Evolutionary conservation across 1,140 invertebrate species (phyloP), one percentile per base, ranked within the genome.

Genomic region (Cephus cinctus): DNA sequence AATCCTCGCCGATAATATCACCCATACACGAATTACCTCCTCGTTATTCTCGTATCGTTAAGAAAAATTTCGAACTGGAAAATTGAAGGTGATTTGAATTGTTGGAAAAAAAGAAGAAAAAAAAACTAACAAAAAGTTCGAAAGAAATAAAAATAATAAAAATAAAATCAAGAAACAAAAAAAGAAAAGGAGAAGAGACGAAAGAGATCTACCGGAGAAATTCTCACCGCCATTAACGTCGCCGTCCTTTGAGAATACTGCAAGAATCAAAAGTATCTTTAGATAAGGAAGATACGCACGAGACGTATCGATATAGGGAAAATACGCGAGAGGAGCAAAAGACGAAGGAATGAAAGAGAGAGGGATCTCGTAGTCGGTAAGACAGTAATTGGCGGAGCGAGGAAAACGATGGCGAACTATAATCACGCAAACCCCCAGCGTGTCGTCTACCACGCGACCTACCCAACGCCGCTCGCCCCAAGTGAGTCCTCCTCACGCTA

Each of bases 401-500:
- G 18, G 34, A 49, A 47, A 53, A 63, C 56, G 50, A 76, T 76
- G 74, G 72, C 74, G 52, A 68, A 67, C 45, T 76, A 73, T 61
- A 73, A 71, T 71, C 69, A 68, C 57, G 65, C 65, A 56, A 65
- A 61, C 51, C 60, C 61, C 39, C 69, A 71, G 48, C 61, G 69
- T 56, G 69, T 68, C 53, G 63, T 69, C 21, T 72, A 72, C 63
- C 75, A 77, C 61, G 69, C 72, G 61, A 73, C 72, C 54, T 76
- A 77, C 61, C 73, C 75, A 60, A 76, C 72, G 63, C 73, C 73
- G 43, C 67, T 77, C 30, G 72, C 75, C 47, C 71, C 73, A 71
- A 77, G 75, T 77, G 71, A 77, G 74, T 69, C 58, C 56, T 59
- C 22, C 47, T 49, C 57, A 56, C 57, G 54, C 54, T 50, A 56